phyloP scores from a whole-genome alignment of 2,797 vertebrate genomes.

The Phataginus tetradactyla region DNA sequence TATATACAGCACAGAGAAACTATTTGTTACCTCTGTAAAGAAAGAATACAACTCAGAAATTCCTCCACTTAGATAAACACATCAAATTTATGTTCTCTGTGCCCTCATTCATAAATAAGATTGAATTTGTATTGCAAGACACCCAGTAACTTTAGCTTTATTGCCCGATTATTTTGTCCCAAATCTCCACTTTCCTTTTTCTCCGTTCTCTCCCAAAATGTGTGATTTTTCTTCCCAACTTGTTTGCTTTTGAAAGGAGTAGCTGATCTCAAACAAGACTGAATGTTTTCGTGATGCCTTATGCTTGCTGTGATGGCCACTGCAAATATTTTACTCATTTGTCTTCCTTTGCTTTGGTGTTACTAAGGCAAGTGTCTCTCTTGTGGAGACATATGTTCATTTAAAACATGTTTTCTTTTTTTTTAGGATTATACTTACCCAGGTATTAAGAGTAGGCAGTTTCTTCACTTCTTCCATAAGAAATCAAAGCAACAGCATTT shows the following conservation, averaged over 20 bases:
- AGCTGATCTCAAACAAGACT: neutral
- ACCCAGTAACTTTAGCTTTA: neutral
- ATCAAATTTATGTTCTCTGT: neutral
- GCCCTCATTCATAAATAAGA: neutral
- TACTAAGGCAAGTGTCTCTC: neutral
- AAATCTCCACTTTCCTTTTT: neutral
- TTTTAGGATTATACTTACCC: slow-evolving; percentile 93
- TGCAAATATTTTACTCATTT: neutral
- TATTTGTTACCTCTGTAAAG: neutral
- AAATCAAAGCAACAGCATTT: slow-evolving; percentile 90
- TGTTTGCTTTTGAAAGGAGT: neutral
- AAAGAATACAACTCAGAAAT: neutral
- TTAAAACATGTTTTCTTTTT: neutral
- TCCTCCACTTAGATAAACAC: neutral
- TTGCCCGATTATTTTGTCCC: neutral
- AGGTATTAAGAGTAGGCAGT: slow-evolving; percentile 90
- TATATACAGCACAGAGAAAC: neutral
- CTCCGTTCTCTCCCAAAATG: neutral
- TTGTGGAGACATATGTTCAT: neutral
- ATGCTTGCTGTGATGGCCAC: neutral
- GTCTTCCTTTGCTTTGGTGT: neutral
- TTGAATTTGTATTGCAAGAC: neutral
- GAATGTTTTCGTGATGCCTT: neutral
- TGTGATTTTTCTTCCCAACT: neutral
- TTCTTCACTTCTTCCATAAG: slow-evolving; percentile 93